phyloP scores from a whole-genome alignment of 2,797 vertebrate species.

The Acanthis flammea region DNA sequence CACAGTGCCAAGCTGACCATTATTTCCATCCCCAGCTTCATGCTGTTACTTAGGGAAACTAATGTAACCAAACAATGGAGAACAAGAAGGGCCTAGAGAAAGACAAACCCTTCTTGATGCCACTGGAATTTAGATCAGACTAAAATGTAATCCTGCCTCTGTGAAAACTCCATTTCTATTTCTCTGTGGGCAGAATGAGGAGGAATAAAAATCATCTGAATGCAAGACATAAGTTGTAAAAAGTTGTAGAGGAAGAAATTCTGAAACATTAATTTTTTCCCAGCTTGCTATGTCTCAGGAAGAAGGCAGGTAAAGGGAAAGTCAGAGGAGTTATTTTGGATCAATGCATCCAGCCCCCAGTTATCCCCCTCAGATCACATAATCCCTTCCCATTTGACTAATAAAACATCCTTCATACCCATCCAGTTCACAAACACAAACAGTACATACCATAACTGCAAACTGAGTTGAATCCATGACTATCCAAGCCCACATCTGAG shows the following conservation, averaged over 20 bases:
- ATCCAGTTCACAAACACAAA: not conserved
- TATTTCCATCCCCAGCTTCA: not conserved
- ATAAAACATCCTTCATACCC: not conserved
- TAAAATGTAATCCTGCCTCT: not conserved
- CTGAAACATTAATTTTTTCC: not conserved
- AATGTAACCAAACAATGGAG: not conserved
- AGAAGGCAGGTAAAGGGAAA: rapidly evolving
- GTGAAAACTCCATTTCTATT: not conserved
- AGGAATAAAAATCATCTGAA: not conserved
- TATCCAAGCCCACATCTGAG: not conserved
- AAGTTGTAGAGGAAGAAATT: not conserved
- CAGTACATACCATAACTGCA: not conserved
- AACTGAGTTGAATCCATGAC: not conserved
- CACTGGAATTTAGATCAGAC: not conserved
- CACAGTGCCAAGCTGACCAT: not conserved
- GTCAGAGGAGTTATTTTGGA: not conserved
- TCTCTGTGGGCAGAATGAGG: not conserved
- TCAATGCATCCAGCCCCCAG: not conserved
- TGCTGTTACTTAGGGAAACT: rapidly evolving
- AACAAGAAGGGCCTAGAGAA: not conserved
- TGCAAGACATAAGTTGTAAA: not conserved
- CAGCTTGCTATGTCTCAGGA: not conserved
- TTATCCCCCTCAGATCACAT: not conserved
- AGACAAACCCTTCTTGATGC: not conserved
- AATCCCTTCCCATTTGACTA: not conserved